Evolutionary conservation across 2,888 invertebrate genomes (phyloP), one percentile per base, ranked within the genome.

Genomic region (Caenorhabditis uteleia): DNA sequence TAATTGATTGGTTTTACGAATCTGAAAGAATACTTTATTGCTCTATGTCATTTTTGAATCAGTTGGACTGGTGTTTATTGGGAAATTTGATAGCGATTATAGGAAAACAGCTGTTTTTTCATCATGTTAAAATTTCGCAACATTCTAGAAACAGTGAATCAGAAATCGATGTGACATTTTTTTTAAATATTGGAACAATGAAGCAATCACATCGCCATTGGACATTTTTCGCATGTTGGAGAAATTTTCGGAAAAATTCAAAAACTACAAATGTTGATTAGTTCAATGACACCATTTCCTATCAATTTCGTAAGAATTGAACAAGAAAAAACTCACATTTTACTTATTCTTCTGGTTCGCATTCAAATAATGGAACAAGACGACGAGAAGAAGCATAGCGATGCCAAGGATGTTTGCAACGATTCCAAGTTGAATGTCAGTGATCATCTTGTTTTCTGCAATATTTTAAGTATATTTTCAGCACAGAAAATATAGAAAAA

Each of bases 321-420:
- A n/a, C n/a, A n/a, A n/a, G n/a, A n/a, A n/a, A n/a, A 50, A 50
- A 45, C 18, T 12, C 18, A 26, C 43, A 18, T 16, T 8, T 53
- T 51, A 67, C 42, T 68, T 57, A 44, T 50, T 45, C 26, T 68
- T 64, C 39, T 74, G 72, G 53, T 82, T 82, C 58, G 79, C 82
- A 43, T 70, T 73, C 58, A 82, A 67, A 67, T 82, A 82, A 66
- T 82, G 82, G 75, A 72, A 82, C 57, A 79, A 54, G 38, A 82
- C 78, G 47, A 82, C 82, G 44, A 82, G 70, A 54, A 82, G 67
- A 58, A 82, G 79, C 65, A 82, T 80, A 20, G 74, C 70, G 45
- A 82, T 80, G 51, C 82, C 82, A 54, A 82, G 70, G 27, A 82
- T 77, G 61, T 82, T 82, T 58, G 81, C 80, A 43, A 68, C 70